Percentiles rank a stretch among this genome's conserved stretches.
Conservation (phyloP, 2,888 invertebrate genomes). For the Scaptomyza polygonia region DNA sequence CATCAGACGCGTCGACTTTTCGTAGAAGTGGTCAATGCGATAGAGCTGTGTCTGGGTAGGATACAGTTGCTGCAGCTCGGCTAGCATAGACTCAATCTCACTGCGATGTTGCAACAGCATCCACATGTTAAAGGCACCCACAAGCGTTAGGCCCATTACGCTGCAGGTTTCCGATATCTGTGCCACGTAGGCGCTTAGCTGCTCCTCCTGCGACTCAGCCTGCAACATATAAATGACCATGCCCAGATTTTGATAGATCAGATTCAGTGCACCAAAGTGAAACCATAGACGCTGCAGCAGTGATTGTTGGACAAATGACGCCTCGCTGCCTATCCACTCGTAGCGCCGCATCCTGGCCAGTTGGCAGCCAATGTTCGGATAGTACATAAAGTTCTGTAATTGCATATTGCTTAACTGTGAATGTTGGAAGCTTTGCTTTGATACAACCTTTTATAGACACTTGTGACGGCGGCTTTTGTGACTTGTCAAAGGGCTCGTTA, state of each 20-base stretch:
- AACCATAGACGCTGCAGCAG: slow-evolving; percentile 39
- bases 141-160: slow-evolving; percentile 62
- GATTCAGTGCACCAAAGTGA: slow-evolving; percentile 56
- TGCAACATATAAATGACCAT: slow-evolving; percentile 56
- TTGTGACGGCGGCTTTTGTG: background rate
- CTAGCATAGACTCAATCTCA: slow-evolving; percentile 59
- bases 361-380: slow-evolving; percentile 66
- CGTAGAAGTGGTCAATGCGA: slow-evolving; percentile 55
- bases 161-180: slow-evolving; percentile 61
- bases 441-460: slow-evolving; percentile 30
- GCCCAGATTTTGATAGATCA: slow-evolving; percentile 74
- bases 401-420: slow-evolving; percentile 37
- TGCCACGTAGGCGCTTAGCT: slow-evolving; percentile 41
- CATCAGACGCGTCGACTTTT: slow-evolving; percentile 60
- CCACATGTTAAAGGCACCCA: slow-evolving; percentile 69
- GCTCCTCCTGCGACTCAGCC: slow-evolving; percentile 16
- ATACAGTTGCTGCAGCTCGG: slow-evolving; percentile 38
- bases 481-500: slow-evolving; percentile 33
- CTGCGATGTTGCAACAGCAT: slow-evolving; percentile 52
- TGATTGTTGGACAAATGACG: background rate
- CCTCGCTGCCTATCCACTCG: slow-evolving; percentile 44
- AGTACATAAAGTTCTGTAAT: slow-evolving; percentile 72
- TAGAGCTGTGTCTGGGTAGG: slow-evolving; percentile 20
- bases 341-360: slow-evolving; percentile 58
- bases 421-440: background rate